These are phyloP conservation scores for Pungitius pungitius DNA, from an alignment of 2,113 vertebrate species.

Conservation along the genomic window DNA sequence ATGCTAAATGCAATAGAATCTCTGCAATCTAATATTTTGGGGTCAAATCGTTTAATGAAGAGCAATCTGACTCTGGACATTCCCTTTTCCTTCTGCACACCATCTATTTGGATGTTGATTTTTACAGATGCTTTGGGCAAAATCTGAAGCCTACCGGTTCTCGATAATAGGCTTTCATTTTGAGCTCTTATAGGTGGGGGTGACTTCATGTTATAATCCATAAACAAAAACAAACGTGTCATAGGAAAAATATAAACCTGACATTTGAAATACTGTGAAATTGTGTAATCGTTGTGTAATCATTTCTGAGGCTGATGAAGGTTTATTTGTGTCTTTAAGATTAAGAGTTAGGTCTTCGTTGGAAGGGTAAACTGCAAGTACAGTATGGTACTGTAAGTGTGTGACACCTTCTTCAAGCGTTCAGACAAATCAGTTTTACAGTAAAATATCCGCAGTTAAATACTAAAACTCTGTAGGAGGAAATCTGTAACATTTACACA, in stretches of 20 bases:
- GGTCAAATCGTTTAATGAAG: constrained; percentile 81
- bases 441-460: neutral
- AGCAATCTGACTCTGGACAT: constrained; percentile 76
- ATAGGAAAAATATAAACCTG: neutral
- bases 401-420: neutral
- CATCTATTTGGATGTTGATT: constrained; percentile 65
- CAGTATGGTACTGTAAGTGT: too few species aligned
- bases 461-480: neutral
- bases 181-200: neutral
- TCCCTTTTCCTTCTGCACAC: constrained; percentile 47
- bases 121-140: constrained; percentile 48
- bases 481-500: neutral
- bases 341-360: too few species aligned
- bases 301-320: neutral
- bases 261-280: too few species aligned
- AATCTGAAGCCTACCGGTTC: constrained; percentile 17
- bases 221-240: constrained; percentile 2
- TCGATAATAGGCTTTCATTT: constrained; percentile 17
- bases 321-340: neutral
- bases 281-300: too few species aligned
- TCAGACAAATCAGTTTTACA: neutral
- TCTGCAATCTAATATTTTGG: constrained; percentile 80
- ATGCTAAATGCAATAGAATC: constrained; percentile 81
- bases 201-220: neutral
- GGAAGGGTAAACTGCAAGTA: too few species aligned